These are phyloP conservation scores for Spongia lamella DNA, from an alignment of 37 sponge, comb jelly and placozoan genomes.

Conservation along the genomic window DNA sequence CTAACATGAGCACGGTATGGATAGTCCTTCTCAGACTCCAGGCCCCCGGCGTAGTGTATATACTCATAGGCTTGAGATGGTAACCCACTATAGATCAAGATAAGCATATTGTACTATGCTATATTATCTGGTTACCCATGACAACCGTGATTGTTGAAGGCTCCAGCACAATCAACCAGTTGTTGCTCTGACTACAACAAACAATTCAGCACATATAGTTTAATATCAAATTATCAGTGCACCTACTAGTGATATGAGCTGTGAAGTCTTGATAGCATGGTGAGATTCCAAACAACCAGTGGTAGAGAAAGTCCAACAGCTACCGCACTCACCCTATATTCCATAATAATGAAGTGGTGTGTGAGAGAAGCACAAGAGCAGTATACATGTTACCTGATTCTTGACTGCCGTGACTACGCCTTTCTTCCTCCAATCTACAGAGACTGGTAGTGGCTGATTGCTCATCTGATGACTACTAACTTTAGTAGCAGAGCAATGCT, in stretches of 20 bases:
- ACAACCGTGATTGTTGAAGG: constrained; percentile 78
- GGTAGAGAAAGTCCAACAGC: constrained; percentile 82
- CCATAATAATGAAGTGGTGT: background rate
- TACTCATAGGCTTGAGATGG: constrained; percentile 85
- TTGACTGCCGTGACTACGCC: constrained; percentile 71
- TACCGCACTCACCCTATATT: constrained; percentile 67
- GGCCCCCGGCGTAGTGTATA: constrained; percentile 63
- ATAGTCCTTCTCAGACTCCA: constrained; percentile 61
- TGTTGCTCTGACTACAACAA: constrained; percentile 71
- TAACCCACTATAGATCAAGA: constrained; percentile 45
- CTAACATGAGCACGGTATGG: constrained; percentile 49
- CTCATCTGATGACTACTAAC: background rate
- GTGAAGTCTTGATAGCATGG: constrained; percentile 64
- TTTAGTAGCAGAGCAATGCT: constrained; percentile 63
- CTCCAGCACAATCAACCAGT: constrained; percentile 70
- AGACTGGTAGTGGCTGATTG: constrained; percentile 3
- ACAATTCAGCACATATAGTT: background rate
- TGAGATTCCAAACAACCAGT: constrained; percentile 75
- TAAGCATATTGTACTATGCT: background rate
- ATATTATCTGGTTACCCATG: constrained; percentile 38
- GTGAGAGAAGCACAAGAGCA: background rate
- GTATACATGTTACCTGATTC: constrained; percentile 52
- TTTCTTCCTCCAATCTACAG: constrained; percentile 69
- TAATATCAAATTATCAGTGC: background rate
- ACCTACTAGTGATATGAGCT: constrained; percentile 61